These are phyloP conservation scores for Calidris pugnax DNA, from an alignment of 2,113 vertebrate genomes.

Conservation along the genomic window DNA sequence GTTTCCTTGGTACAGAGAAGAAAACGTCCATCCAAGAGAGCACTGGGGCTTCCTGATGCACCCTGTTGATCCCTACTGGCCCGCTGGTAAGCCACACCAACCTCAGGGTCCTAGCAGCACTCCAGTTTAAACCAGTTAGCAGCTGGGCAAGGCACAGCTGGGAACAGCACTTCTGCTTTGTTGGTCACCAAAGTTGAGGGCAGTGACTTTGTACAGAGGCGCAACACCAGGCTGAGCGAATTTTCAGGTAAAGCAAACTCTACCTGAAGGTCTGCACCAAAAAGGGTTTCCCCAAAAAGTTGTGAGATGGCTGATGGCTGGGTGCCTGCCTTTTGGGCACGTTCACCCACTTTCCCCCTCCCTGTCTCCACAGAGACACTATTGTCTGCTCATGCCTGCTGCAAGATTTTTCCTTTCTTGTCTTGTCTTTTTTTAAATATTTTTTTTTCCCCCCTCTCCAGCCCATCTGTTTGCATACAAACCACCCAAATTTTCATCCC, in stretches of 20 bases:
- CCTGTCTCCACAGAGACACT: neutral
- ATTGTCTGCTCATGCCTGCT: neutral
- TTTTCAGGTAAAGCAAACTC: neutral
- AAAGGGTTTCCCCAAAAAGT: neutral
- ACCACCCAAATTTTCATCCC: too few species aligned
- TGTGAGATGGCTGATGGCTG: neutral
- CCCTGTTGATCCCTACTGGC: neutral
- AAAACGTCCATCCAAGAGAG: neutral
- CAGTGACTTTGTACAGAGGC: accelerated
- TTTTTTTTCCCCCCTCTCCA: neutral
- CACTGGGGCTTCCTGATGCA: neutral
- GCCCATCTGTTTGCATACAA: neutral
- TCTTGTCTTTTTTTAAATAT: accelerated
- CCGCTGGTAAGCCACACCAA: neutral
- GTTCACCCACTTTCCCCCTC: neutral
- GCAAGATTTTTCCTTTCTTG: neutral
- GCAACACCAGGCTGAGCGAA: neutral
- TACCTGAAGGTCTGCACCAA: accelerated
- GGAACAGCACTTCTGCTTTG: too few species aligned
- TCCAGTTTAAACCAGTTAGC: neutral
- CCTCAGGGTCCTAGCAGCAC: accelerated
- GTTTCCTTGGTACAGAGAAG: neutral
- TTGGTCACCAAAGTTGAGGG: neutral
- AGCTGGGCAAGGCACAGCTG: neutral
- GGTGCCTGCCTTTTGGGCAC: neutral